Conservation (phyloP, 2,888 invertebrate species). For the Argyresthia albistria region DNA sequence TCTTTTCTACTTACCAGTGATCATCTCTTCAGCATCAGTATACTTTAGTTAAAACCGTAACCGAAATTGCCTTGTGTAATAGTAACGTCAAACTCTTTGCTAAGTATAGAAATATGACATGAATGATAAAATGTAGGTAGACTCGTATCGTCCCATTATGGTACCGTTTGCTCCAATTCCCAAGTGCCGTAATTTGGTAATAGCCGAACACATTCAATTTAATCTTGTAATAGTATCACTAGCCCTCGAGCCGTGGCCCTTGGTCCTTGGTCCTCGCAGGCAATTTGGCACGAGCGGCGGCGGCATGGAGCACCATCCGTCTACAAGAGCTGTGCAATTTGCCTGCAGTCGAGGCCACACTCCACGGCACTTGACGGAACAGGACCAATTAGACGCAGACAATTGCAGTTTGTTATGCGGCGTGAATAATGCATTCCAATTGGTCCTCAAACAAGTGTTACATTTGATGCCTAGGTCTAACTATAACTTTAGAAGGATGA, state of each 20-base stretch:
- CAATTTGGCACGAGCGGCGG: conserved; percentile 41
- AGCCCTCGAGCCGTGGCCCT: no score
- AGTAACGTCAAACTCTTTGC: no score
- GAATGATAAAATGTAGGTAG: no score
- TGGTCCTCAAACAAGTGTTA: neutral
- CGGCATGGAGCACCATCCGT: conserved; percentile 32
- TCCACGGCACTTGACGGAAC: conserved; percentile 18
- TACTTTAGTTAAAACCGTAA: no score
- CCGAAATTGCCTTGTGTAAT: no score
- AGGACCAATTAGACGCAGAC: conserved; percentile 56
- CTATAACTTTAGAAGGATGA: no score
- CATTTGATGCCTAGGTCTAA: no score
- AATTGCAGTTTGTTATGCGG: conserved; percentile 47
- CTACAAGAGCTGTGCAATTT: conserved; percentile 45
- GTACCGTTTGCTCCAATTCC: conserved; percentile 4
- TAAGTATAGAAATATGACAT: no score
- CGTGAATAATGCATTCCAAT: conserved; percentile 34
- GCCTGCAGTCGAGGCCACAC: conserved; percentile 25
- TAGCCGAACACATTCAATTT: conserved; percentile 27
- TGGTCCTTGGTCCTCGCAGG: conserved; percentile 14
- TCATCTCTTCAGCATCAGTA: no score
- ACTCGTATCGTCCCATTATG: no score
- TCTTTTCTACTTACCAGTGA: neutral
- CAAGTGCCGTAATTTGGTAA: conserved; percentile 15
- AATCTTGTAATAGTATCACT: conserved; percentile 23